Evolutionary conservation across 1,140 invertebrate genomes (phyloP), one percentile per base, ranked within the genome.

Genomic region (Drosophila ficusphila): DNA sequence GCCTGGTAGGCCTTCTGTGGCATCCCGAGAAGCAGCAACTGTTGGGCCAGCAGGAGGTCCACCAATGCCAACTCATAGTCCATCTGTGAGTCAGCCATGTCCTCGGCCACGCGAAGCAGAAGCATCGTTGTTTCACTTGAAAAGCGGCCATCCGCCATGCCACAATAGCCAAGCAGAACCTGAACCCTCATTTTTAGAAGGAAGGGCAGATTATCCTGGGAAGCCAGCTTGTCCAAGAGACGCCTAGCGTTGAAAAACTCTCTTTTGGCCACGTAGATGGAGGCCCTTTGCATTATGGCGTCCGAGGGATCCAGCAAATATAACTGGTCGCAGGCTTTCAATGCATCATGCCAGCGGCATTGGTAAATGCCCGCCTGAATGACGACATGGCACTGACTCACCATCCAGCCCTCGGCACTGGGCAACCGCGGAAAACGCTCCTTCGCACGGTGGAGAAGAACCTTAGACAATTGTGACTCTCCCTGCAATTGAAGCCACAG

Each of bases 11-110:
- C 96, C 91, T 96, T 96, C 58, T 93, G 93, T 0, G 95, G 94
- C 89, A 96, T 94, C 12, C 94, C 94, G 92, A 97, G 94, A 46
- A 95, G 92, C 12, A 97, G 91, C 92, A 97, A 91, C 0, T 94
- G 92, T 81, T 96, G 95, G 0, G 96, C 96, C 38, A 97, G 93
- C 75, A 97, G 93, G 92, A 97, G 94, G 76, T 96, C 94, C n/a
- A 96, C 93, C 16, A 96, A 82, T 0, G 95, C 94, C 44, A 94
- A 93, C 52, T 96, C 93, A 78, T 96, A 96, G 52, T 96, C 94
- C 69, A 97, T 92, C 91, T 96, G 94, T 76, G 96, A 95, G 12
- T 94, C 93, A 31, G 93, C 93, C 8, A 96, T 95, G 41, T 96
- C 92, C 19, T 95, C 93, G 11, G 97, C 91, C 38, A 96, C 96